phyloP scores from a whole-genome alignment of 1,140 invertebrate genomes.

The Ridgeia piscesae region DNA sequence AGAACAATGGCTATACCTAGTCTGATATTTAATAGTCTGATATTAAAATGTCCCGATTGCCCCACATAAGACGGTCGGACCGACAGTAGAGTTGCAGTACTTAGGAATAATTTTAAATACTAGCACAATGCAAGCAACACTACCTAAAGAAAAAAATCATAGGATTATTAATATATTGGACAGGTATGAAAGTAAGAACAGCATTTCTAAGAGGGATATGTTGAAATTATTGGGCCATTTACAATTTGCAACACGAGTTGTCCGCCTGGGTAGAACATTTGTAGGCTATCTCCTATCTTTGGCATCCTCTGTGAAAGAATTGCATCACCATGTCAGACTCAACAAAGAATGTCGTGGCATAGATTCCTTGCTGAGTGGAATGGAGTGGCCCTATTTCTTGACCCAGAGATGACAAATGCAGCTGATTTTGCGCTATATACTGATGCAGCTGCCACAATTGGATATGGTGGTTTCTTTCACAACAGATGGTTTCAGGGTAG shows the following conservation, averaged over 20 bases:
- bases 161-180: slow-evolving; percentile 18
- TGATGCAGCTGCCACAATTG: not conserved
- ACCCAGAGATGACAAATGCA: not conserved
- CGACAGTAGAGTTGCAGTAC: slow-evolving; percentile 14
- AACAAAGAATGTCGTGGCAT: slow-evolving; percentile 22
- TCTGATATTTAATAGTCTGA: not conserved
- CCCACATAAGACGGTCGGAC: slow-evolving; percentile 29
- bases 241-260: not conserved
- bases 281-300: not conserved
- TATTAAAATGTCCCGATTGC: slow-evolving; percentile 29
- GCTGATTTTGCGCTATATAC: not conserved
- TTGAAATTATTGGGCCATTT: not conserved
- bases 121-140: not conserved
- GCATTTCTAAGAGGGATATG: not conserved
- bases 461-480: not conserved
- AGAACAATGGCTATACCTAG: not conserved
- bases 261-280: not conserved
- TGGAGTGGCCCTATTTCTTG: slow-evolving; percentile 14
- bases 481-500: not conserved
- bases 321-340: not conserved
- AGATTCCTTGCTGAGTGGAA: slow-evolving; percentile 15
- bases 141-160: not conserved
- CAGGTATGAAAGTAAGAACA: not conserved
- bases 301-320: not conserved
- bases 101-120: slow-evolving; percentile 24